Percentiles rank a stretch among this genome's conserved stretches.
These are phyloP conservation scores for Protaetia brevitarsis DNA, from an alignment of 1,140 invertebrate genomes.

Conservation along the genomic window DNA sequence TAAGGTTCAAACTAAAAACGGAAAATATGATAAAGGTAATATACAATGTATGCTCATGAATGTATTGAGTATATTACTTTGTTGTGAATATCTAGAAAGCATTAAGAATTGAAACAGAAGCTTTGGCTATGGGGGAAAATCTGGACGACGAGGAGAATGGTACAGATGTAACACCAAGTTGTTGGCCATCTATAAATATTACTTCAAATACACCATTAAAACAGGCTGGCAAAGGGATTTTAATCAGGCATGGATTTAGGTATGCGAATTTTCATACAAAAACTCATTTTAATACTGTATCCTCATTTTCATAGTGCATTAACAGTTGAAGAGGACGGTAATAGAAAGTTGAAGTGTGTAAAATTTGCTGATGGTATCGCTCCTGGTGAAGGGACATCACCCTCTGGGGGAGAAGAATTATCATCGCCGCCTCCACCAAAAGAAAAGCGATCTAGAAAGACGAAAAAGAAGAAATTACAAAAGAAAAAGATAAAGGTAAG, in stretches of 20 bases:
- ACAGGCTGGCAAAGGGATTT: conserved; percentile 38
- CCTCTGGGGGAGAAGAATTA: conserved; percentile 62
- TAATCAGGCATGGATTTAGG: conserved; percentile 20
- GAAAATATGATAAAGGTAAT: conserved; percentile 49
- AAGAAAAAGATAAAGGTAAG: conserved; percentile 57
- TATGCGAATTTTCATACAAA: conserved; percentile 6
- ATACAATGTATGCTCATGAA: conserved; percentile 3
- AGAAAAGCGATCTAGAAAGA: conserved; percentile 53
- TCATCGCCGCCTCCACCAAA: conserved; percentile 60
- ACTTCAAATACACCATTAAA: conserved; percentile 27
- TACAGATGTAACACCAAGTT: conserved; percentile 25
- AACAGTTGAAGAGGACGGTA: conserved; percentile 12
- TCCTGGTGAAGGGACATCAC: conserved; percentile 65
- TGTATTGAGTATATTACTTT: not conserved
- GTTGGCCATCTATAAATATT: conserved; percentile 38
- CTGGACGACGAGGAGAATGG: conserved; percentile 24
- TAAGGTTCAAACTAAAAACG: conserved; percentile 43
- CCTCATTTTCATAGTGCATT: conserved; percentile 22
- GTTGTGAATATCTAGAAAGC: conserved; percentile 40
- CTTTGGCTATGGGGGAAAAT: conserved; percentile 47
- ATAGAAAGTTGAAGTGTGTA: conserved; percentile 49
- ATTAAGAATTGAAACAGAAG: conserved; percentile 45
- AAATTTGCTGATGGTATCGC: conserved; percentile 63
- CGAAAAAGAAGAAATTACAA: conserved; percentile 51
- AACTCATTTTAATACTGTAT: conserved; percentile 6